These are phyloP conservation scores for Neoarius graeffei DNA, from an alignment of 2,113 vertebrate genomes.

Conservation along the genomic window DNA sequence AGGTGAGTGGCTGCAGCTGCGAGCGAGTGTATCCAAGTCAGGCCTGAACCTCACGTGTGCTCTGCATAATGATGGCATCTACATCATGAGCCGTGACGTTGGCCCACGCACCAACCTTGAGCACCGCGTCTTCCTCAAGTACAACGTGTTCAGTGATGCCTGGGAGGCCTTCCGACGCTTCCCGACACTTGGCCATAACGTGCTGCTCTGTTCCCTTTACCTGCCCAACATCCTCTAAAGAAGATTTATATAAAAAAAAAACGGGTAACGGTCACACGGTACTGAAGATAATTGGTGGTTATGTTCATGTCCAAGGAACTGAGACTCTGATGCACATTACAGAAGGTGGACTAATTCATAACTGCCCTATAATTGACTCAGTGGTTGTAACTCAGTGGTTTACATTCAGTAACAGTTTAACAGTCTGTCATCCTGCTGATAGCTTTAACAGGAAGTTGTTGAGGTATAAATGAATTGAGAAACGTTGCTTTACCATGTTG, in stretches of 20 bases:
- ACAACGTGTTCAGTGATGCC: slow-evolving; percentile 85
- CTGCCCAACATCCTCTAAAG: slow-evolving; percentile 75
- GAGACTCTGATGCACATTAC: not conserved
- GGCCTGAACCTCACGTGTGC: slow-evolving; percentile 92
- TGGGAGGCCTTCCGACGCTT: slow-evolving; percentile 89
- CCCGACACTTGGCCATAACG: slow-evolving; percentile 88
- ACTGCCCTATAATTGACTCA: not conserved
- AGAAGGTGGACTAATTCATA: not conserved
- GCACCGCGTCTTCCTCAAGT: slow-evolving; percentile 90
- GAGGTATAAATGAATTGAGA: slow-evolving; percentile 40
- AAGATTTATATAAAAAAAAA: not conserved
- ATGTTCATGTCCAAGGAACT: not conserved
- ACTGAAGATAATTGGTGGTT: not conserved
- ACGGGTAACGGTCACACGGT: not conserved
- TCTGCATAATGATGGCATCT: slow-evolving; percentile 92
- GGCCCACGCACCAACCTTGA: slow-evolving; percentile 84
- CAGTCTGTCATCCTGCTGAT: not conserved
- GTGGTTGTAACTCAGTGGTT: slow-evolving; percentile 1
- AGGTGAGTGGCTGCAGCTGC: slow-evolving; percentile 87
- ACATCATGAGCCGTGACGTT: slow-evolving; percentile 91
- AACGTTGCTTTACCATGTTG: slow-evolving; percentile 53
- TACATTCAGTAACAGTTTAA: not conserved
- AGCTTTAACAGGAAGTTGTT: slow-evolving; percentile 39
- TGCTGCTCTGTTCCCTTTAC: slow-evolving; percentile 91
- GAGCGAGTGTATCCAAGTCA: slow-evolving; percentile 88